A percentile compares a stretch with the other conserved stretches of the same genome.
Evolutionary conservation across 2,888 invertebrate species (phyloP).

Genomic region (Thecocarcelia acutangulata): DNA sequence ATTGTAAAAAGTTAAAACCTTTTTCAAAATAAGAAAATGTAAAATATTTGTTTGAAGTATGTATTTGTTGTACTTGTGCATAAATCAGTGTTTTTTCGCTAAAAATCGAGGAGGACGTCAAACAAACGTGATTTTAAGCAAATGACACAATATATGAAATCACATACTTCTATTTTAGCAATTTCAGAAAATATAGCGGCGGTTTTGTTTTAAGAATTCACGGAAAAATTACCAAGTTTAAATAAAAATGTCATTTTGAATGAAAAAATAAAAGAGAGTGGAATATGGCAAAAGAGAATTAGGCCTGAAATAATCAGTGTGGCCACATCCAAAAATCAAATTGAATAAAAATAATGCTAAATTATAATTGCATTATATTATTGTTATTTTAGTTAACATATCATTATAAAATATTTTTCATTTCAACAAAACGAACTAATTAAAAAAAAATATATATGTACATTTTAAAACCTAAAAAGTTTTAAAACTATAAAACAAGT

Average conservation of each 20-base stretch:
- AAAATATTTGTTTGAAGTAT: conserved; percentile 44
- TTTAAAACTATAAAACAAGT: no score
- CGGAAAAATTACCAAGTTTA: conserved; percentile 29
- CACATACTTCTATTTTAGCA: conserved; percentile 12
- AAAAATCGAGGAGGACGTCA: conserved; percentile 55
- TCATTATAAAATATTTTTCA: no score
- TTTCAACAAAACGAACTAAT: no score
- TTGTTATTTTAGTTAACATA: no score
- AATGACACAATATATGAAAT: no score
- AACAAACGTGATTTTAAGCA: neutral
- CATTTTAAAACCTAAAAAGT: no score
- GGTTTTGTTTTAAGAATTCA: conserved; percentile 49
- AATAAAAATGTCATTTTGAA: conserved; percentile 44
- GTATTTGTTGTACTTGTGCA: neutral
- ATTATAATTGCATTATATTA: no score
- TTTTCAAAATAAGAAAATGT: conserved; percentile 12
- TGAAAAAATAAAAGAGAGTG: conserved; percentile 44
- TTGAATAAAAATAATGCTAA: no score
- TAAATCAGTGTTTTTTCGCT: conserved; percentile 29
- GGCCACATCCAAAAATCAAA: no score
- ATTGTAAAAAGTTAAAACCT: conserved; percentile 25
- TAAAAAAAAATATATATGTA: no score
- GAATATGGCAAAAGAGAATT: conserved; percentile 21
- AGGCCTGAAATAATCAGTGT: no score
- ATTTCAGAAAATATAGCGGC: conserved; percentile 53